Percentiles rank a stretch among this genome's conserved stretches.
phyloP scores from a whole-genome alignment of 2,797 vertebrate species.

The Paedocypris micromegethes region DNA sequence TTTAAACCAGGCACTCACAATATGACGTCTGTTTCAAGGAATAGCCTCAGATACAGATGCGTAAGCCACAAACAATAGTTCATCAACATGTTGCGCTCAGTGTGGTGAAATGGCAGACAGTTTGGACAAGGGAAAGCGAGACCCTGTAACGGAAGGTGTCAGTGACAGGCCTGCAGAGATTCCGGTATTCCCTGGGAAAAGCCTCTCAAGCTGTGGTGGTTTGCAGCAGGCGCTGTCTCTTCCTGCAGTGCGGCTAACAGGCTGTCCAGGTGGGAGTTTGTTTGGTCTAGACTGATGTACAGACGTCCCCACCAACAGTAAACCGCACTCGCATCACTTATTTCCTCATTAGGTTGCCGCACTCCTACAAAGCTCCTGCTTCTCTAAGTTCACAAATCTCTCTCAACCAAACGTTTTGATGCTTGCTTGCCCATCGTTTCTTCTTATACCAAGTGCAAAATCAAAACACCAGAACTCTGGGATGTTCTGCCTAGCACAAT shows the following conservation, averaged over 20 bases:
- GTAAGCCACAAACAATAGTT: conserved; percentile 13
- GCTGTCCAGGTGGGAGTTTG: conserved; percentile 26
- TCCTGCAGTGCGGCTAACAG: conserved; percentile 35
- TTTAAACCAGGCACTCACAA: too few species aligned
- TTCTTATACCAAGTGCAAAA: too few species aligned
- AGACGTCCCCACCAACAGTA: conserved; percentile 30
- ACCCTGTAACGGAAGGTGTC: neutral
- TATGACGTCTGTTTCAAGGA: too few species aligned
- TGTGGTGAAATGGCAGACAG: conserved; percentile 25
- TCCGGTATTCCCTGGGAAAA: conserved; percentile 19
- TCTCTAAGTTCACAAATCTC: conserved; percentile 28
- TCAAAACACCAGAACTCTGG: too few species aligned
- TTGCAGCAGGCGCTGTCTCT: conserved; percentile 34
- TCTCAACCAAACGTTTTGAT: conserved; percentile 13
- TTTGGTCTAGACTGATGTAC: conserved; percentile 41
- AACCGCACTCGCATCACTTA: conserved; percentile 5
- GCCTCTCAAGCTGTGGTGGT: conserved; percentile 29
- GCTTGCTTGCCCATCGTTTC: neutral
- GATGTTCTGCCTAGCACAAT: too few species aligned
- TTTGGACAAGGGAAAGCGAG: conserved; percentile 10
- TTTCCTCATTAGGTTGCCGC: conserved; percentile 18
- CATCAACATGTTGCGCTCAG: conserved; percentile 26
- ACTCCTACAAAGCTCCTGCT: conserved; percentile 40
- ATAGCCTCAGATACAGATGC: neutral
- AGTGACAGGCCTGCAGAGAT: conserved; percentile 23